Base-by-base conservation (phyloP, 2,113 vertebrate genomes). In the Ancistrus triradiatus region DNA sequence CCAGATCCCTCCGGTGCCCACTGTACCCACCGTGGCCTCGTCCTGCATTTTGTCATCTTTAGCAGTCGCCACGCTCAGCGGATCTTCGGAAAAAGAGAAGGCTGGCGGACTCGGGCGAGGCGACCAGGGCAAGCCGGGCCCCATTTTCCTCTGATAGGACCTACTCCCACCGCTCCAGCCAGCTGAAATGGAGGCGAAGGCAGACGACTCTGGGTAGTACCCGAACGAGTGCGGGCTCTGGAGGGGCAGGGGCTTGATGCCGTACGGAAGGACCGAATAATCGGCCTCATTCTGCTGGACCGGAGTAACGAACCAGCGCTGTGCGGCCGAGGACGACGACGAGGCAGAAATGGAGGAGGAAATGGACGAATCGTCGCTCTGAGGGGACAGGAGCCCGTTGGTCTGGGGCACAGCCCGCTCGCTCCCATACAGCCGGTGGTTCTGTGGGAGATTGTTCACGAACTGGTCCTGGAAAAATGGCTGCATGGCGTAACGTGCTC, bases 391-490 rank as follows among this genome's bases (percentile, higher is more conserved):
- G 60, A 99, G 88, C 73, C 95, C 94, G 0, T 94, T 98, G 19
- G 95, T 93, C 77, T 99, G 96, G 0, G 96, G 96, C 10, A 99
- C 96, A 0, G 96, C 84, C 40, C 96, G 91, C 76, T 99, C 96
- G 0, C 96, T 74, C 0, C 92, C 88, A 81, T 99, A 99, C 81
- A 96, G 96, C 63, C 95, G 91, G 83, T 93, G 91, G 83, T 93
- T 89, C 53, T 92, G 93, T 64, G 94, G 95, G 81, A 98, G 88
- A 81, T 95, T 97, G 90, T 98, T 99, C 87, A 97, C 94, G 74
- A 98, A 98, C 82, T 98, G 95, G 68, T 99, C 96, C 78, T 98
- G 95, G 80, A 99, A 98, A 89, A 99, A 98, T 0, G 95, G 94
- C 60, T 99, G 96, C 86, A 99, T 80, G 1, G 93, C 91, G 52